Base-by-base conservation (phyloP, 92 coral and sea anemone species). In the Siderastrea radians region DNA sequence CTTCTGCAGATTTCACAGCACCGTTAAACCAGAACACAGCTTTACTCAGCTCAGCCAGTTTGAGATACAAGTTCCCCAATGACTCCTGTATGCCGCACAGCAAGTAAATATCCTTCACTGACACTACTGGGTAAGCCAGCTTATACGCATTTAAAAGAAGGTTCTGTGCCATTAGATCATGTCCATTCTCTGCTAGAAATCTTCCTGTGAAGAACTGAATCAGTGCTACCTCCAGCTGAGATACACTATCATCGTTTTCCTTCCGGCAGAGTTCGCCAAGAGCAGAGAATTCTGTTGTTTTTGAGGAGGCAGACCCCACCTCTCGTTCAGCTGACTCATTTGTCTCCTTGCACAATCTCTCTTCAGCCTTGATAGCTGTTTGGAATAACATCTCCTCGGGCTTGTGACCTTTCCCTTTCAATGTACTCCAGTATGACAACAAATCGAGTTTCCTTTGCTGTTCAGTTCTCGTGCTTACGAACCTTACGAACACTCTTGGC, bases 121-220 rank as follows among this genome's bases (percentile, higher is more conserved):
- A 89, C 38, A 95, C 94, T 70, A 87, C 99, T 44, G 96, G 92
- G 83, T 95, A 93, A 47, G 97, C 97, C 81, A 94, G 53, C 91
- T 92, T 95, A 82, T 92, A 94, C 2, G 99, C 96, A 12, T 74
- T 87, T 80, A 90, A 84, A n/a, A 98, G 90, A 65, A 86, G 88
- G 45, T 70, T 67, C 82, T 98, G 96, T 6, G 98, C 99, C 71
- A 95, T 72, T 14, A 79, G 55, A 66, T 75, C 78, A 62, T 95
- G 57, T 67, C 87, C 94, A 64, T 74, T 88, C 14, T 91, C 90
- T 3, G 78, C 91, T 47, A 98, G 89, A 75, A 95, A 90, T 73
- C 92, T 89, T 44, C 98, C 96, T 54, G 94, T 66, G 72, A 88
- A 90, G 75, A 70, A 95, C 3, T 85, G 76, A 54, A 93, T 78